Evolutionary conservation across 2,797 vertebrate genomes (phyloP).

Genomic region (Chelon labrosus): DNA sequence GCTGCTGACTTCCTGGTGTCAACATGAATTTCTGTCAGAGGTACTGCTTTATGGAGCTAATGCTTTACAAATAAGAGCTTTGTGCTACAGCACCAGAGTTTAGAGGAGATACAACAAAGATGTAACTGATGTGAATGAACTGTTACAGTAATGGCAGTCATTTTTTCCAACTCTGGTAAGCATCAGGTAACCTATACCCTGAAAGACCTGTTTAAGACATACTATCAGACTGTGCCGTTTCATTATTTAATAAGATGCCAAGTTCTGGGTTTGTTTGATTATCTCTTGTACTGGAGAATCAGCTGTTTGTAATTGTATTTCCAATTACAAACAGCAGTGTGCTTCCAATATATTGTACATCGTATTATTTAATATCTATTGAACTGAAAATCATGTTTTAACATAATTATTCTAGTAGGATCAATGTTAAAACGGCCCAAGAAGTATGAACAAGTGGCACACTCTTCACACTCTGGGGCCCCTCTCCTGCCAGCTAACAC

Average conservation of each 20-base stretch:
- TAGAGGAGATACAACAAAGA: slow-evolving; percentile 20
- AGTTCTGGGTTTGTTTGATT: slow-evolving; percentile 3
- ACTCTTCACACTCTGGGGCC: slow-evolving; percentile 25
- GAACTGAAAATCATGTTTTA: slow-evolving; percentile 1
- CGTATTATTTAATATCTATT: background rate
- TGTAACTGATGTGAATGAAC: slow-evolving; percentile 28
- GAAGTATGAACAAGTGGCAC: too few relatives aligned
- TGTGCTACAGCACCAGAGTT: slow-evolving; percentile 15
- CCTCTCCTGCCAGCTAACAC: slow-evolving; percentile 38
- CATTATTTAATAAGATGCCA: slow-evolving; percentile 1
- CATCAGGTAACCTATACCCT: background rate
- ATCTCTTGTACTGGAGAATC: background rate
- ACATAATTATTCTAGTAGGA: background rate
- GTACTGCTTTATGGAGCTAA: slow-evolving; percentile 18
- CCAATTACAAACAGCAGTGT: background rate
- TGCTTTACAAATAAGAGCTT: slow-evolving; percentile 19
- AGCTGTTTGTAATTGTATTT: background rate
- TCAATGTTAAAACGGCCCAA: too few relatives aligned
- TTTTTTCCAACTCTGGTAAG: slow-evolving; percentile 12
- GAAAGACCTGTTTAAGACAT: slow-evolving; percentile 12
- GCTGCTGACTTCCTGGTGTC: slow-evolving; percentile 21
- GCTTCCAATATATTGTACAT: background rate
- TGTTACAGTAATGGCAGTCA: background rate
- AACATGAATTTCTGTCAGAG: slow-evolving; percentile 21
- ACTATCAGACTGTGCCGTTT: slow-evolving; percentile 3